Base-by-base conservation (phyloP, 1,140 invertebrate species). In the Drepana arcuata region DNA sequence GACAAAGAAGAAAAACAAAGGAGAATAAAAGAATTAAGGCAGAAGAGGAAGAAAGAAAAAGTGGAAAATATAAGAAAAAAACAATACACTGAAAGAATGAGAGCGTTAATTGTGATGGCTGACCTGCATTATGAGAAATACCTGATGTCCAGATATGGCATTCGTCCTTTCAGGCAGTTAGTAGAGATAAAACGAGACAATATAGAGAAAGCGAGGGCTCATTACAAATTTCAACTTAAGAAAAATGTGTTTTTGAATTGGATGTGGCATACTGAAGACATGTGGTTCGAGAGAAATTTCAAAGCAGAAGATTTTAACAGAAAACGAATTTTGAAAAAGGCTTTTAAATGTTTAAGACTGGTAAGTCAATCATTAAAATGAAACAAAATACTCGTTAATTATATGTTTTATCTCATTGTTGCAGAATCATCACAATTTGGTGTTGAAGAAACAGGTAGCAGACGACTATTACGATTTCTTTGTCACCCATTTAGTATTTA, bases 1-100 rank as follows among this genome's bases (percentile, higher is more conserved):
- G 88, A 90, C 49, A 88, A 88, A 61, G 88, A 89, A 53, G 87
- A 88, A 38, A 87, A 87, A 50, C 64, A 81, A 1, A 69, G 75
- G 48, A 80, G 84, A 39, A 84, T 90, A 1, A 84, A 85, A 59
- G 84, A 84, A 16, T 77, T 89, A 3, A 85, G 84, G 54, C 84
- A 88, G 32, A 86, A 85, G 48, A 72, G 88, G 13, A 85, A 81
- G 36, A 80, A 70, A 50, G 88, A 89, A 62, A 84, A 86, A 64
- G 84, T 88, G 53, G 81, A 85, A 38, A 85, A 83, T 39, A 85
- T 88, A 65, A 82, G 72, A 70, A 87, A 74, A 54, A 85, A 61
- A 81, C 86, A 67, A 78, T 79, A 62, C 48, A 79, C 54, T 45
- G 85, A 63, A 72, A 78, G 54, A 65, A 85, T 56, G 64, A 82